These are phyloP conservation scores for Salarias fasciatus DNA, from an alignment of 2,797 vertebrate species.

Conservation along the genomic window DNA sequence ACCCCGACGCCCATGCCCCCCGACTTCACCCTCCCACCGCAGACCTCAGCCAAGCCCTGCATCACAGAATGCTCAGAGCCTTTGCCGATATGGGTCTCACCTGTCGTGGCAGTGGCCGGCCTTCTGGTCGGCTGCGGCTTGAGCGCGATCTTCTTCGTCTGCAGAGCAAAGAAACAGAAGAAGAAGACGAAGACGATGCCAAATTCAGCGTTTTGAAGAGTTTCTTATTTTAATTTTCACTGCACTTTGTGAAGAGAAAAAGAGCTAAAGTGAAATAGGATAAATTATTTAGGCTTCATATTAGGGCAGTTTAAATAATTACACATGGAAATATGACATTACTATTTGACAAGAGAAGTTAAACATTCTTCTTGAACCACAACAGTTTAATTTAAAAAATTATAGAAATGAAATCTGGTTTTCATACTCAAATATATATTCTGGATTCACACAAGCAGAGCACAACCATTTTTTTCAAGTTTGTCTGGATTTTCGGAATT, in stretches of 20 bases:
- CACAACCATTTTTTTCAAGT: too few relatives aligned
- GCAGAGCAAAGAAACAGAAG: constrained; percentile 51
- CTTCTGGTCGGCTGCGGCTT: constrained; percentile 76
- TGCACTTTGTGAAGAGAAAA: not conserved
- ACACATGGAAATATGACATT: too few relatives aligned
- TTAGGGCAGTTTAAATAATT: too few relatives aligned
- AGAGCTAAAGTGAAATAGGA: not conserved
- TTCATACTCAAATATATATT: too few relatives aligned
- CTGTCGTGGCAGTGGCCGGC: constrained; percentile 76
- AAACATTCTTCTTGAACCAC: too few relatives aligned
- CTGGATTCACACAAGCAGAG: too few relatives aligned
- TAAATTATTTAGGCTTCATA: too few relatives aligned
- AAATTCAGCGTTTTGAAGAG: constrained; percentile 62
- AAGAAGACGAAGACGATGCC: not conserved
- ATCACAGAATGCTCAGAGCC: constrained; percentile 8
- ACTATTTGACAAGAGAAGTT: too few relatives aligned
- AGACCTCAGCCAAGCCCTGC: constrained; percentile 17
- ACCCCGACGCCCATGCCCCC: not conserved
- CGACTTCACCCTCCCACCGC: not conserved
- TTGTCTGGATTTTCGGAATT: not conserved
- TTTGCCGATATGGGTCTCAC: constrained; percentile 82
- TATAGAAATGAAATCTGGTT: too few relatives aligned
- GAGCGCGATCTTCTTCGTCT: constrained; percentile 70
- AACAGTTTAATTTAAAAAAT: too few relatives aligned
- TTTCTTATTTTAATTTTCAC: constrained; percentile 1